phyloP scores from a whole-genome alignment of 2,797 vertebrate species.

The Pseudocheirus occidentalis region DNA sequence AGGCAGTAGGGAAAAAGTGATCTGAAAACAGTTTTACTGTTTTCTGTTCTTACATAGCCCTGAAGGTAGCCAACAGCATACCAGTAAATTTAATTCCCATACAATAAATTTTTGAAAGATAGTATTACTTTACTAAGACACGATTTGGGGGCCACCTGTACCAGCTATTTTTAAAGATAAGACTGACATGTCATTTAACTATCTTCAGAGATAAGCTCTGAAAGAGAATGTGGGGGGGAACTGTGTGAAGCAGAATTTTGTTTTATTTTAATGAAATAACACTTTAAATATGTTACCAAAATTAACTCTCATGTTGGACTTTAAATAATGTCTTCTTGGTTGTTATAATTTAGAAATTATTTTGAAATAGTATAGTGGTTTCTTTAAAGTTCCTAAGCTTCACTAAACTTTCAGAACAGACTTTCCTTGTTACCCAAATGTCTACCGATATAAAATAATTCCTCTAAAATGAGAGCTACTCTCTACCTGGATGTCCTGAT shows the following conservation, averaged over 20 bases:
- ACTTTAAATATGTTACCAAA: constrained; percentile 18
- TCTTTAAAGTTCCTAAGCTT: background rate
- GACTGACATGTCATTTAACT: constrained; percentile 68
- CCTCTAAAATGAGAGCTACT: constrained; percentile 33
- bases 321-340: constrained; percentile 4
- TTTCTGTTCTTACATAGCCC: constrained; percentile 47
- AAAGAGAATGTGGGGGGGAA: constrained; percentile 26
- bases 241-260: constrained; percentile 29
- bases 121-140: constrained; percentile 73
- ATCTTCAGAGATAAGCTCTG: constrained; percentile 61
- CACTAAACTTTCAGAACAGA: constrained; percentile 4
- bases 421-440: constrained; percentile 42
- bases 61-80: constrained; percentile 15
- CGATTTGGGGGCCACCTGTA: constrained; percentile 64
- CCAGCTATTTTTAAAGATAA: constrained; percentile 73
- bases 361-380: constrained; percentile 36
- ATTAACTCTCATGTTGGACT: constrained; percentile 15
- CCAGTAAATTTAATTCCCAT: constrained; percentile 74
- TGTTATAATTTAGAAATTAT: constrained; percentile 39
- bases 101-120: constrained; percentile 73
- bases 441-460: constrained; percentile 32
- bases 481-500: background rate
- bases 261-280: constrained; percentile 43
- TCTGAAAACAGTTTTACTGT: constrained; percentile 69
- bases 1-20: constrained; percentile 56